These are phyloP conservation scores for Peromyscus aztecus DNA, from an alignment of 2,797 vertebrate genomes.

Conservation along the genomic window DNA sequence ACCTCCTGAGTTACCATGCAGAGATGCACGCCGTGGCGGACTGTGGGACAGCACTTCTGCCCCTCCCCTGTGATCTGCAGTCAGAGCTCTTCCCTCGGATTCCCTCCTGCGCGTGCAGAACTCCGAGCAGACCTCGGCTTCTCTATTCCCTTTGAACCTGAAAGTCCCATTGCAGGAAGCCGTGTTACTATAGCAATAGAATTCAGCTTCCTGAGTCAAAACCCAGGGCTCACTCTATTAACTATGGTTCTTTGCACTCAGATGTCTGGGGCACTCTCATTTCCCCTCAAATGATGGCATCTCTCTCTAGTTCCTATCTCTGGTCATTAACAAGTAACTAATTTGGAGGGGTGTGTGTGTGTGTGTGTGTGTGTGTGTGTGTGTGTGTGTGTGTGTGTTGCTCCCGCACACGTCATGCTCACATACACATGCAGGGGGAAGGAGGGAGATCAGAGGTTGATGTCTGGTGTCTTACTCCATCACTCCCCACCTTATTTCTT, in stretches of 20 bases:
- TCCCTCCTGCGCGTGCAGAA: slow-evolving; percentile 26
- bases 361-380: neutral
- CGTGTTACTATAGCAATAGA: neutral
- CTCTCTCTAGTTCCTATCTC: neutral
- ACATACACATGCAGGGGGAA: neutral
- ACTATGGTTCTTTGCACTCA: neutral
- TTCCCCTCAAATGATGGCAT: neutral
- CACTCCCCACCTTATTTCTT: neutral
- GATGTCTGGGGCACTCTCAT: neutral
- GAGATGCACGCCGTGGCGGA: neutral
- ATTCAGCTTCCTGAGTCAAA: neutral
- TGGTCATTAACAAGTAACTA: neutral
- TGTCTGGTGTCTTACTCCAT: neutral
- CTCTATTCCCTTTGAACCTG: slow-evolving; percentile 20
- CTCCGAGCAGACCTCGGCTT: slow-evolving; percentile 14
- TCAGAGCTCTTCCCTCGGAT: slow-evolving; percentile 71
- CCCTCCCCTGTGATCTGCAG: slow-evolving; percentile 73
- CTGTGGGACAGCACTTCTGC: neutral
- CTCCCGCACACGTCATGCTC: fast-evolving
- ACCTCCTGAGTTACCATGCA: slow-evolving; percentile 54
- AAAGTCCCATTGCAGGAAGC: neutral
- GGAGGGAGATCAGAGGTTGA: neutral
- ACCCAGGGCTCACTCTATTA: slow-evolving; percentile 34
- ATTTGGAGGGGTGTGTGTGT: neutral
- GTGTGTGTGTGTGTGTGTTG: neutral